Base-by-base conservation (phyloP, 2,888 invertebrate genomes). In the Euspilapteryx auroguttella region DNA sequence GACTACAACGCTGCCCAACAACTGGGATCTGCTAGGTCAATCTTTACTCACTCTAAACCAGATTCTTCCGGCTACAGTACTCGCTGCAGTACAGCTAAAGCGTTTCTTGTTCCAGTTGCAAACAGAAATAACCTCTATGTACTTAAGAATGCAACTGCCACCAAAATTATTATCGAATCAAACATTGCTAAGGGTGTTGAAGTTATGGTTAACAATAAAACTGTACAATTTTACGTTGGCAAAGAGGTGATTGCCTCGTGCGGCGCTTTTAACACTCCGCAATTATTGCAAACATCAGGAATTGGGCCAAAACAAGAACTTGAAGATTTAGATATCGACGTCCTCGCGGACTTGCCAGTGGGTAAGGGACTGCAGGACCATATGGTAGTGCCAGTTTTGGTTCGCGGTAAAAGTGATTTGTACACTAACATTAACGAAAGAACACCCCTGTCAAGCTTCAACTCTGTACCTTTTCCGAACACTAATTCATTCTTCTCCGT, bases 251-350 rank as follows among this genome's bases (percentile, higher is more conserved):
- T 28, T 7, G 22, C 14, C 2, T 15, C 23, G 6, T 11, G 23
- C 14, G 28, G 28, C 2, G 11, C 24, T 10, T 15, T 28, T 11
- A 28, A 28, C 11, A 23, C 28, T 4, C 28, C 28, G 2, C 15
- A 28, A 28, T 8, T 28, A 12, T 12, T 28, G 8, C 9, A 23
- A 17, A 8, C 15, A 10, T 23, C 28, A 12, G 22, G 23, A 9
- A 28, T 28, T 12, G 28, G 28, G 11, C 28, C 23, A 10, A 28
- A 15, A 14, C 7, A 22, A 12, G 28, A 28, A 13, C 7, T 28
- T 10, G n/a, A 22, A 15, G 6, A 12, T 2, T 23, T 28, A n/a
- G 24, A 17, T 9, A 14, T 28, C 9, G 11, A 10, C 2, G 6
- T 22, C 2, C 3, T 22, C 3, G 8, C 15, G 3, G 24, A 23